phyloP scores from a whole-genome alignment of 2,113 vertebrate species.

The Lipophrys pholis region DNA sequence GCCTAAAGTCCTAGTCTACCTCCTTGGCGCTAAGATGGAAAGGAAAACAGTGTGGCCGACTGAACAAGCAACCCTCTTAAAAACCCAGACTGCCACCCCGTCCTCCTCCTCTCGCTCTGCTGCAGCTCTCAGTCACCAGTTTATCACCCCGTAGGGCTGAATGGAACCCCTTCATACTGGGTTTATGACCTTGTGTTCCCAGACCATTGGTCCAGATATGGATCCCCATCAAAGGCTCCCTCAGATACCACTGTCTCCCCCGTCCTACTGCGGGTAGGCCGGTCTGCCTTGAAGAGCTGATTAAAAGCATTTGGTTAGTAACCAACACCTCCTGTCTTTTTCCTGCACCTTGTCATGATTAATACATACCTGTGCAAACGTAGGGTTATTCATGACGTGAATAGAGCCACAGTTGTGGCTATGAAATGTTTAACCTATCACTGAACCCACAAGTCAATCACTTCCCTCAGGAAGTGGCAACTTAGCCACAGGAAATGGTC shows the following conservation, averaged over 20 bases:
- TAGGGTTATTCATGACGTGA: constrained; percentile 31
- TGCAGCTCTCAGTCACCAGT: constrained; percentile 50
- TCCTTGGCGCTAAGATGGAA: constrained; percentile 76
- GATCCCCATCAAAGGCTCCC: constrained; percentile 76
- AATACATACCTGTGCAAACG: constrained; percentile 23
- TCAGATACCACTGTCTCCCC: constrained; percentile 70
- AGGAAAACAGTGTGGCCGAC: constrained; percentile 74
- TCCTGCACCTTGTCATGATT: constrained; percentile 18
- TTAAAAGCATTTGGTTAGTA: constrained; percentile 37
- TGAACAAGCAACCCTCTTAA: constrained; percentile 81
- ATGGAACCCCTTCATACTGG: constrained; percentile 79
- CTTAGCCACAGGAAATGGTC: constrained; percentile 68
- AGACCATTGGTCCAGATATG: constrained; percentile 70
- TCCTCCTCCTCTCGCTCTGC: constrained; percentile 43
- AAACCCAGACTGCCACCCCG: constrained; percentile 50
- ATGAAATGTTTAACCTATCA: constrained; percentile 52
- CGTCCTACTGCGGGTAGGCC: constrained; percentile 49
- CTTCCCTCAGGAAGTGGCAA: constrained; percentile 68
- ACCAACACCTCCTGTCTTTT: constrained; percentile 24
- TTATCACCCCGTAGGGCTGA: constrained; percentile 70
- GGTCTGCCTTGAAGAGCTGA: constrained; percentile 49
- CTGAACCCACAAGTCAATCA: constrained; percentile 56
- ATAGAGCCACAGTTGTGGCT: constrained; percentile 13
- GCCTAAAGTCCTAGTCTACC: constrained; percentile 71
- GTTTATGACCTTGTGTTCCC: constrained; percentile 76